Base-by-base conservation (phyloP, 2,113 vertebrate genomes). In the Pelodiscus sinensis region DNA sequence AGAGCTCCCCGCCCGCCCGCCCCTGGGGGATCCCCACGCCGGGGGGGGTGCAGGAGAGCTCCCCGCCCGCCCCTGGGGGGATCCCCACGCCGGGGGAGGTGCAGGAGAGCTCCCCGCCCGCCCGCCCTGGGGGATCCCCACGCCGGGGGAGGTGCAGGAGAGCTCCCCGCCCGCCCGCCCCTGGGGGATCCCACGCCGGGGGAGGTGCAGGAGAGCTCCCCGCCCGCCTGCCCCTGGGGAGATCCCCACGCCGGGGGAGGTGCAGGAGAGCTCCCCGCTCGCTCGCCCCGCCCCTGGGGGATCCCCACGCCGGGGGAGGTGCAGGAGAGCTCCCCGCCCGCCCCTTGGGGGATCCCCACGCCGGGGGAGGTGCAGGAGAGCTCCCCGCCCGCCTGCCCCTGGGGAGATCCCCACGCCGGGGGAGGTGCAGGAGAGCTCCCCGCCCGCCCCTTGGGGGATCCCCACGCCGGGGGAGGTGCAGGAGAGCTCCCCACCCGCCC, bases 11-110 rank as follows among this genome's bases (percentile, higher is more conserved):
- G 3, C 5, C 52, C 52, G 19, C 7, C 58, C 10, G 19, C 14
- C 19, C n/a, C n/a, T n/a, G n/a, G n/a, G n/a, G n/a, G n/a, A n/a
- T n/a, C n/a, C n/a, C n/a, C n/a, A n/a, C n/a, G n/a, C n/a, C n/a
- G n/a, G n/a, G n/a, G n/a, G n/a, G n/a, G n/a, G n/a, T 6, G 3
- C 29, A 31, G 16, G 60, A 16, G 4, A 15, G 4, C 4, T 35
- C 65, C 65, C 35, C 16, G 13, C 29, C 62, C 31, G 18, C 29
- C 18, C 31, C 16, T 14, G 13, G 25, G 58, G 25, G 10, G 14
- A 11, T 5, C 60, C 60, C 31, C 27, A 29, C 35, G 31, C 31
- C 65, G 9, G 19, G 29, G 4, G 65, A n/a, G 15, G 16, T 16
- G 4, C 65, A n/a, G 65, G 65, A 35, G n/a, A 21, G 3, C 65